These are phyloP conservation scores for Gavialis gangeticus DNA, from an alignment of 2,113 vertebrate genomes.

Conservation along the genomic window DNA sequence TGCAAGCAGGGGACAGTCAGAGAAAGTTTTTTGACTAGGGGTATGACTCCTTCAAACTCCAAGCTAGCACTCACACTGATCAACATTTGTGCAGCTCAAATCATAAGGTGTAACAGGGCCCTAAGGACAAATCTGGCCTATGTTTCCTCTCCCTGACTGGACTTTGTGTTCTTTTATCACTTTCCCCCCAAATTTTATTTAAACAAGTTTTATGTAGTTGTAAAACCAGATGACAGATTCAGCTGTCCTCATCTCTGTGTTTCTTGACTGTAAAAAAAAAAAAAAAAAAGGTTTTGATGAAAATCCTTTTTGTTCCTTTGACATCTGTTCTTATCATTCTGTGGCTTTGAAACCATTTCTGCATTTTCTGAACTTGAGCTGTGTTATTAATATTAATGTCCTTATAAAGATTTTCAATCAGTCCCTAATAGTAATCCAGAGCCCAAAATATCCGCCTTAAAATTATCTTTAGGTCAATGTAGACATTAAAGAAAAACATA, in stretches of 20 bases:
- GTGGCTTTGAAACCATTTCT: constrained; percentile 56
- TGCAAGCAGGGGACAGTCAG: too few relatives aligned
- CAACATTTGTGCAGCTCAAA: too few relatives aligned
- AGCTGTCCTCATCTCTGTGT: background rate
- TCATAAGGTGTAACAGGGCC: background rate
- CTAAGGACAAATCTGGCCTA: background rate
- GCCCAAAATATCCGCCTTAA: constrained; percentile 52
- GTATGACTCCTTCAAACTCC: too few relatives aligned
- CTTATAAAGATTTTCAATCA: constrained; percentile 51
- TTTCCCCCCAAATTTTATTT: background rate
- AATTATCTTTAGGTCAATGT: constrained; percentile 56
- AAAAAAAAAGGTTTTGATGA: constrained; percentile 8
- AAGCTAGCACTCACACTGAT: too few relatives aligned
- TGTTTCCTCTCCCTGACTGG: background rate
- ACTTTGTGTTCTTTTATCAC: background rate
- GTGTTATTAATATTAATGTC: constrained; percentile 44
- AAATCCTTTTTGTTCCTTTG: constrained; percentile 21
- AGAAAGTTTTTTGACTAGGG: too few relatives aligned
- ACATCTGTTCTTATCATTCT: background rate
- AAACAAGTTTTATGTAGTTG: background rate
- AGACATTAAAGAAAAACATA: constrained; percentile 42
- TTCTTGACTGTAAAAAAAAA: background rate
- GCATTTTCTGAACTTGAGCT: constrained; percentile 21
- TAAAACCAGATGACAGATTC: background rate
- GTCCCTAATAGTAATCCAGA: constrained; percentile 37